Evolutionary conservation across 1,140 invertebrate species (phyloP).

Genomic region (Drosophila hydei): DNA sequence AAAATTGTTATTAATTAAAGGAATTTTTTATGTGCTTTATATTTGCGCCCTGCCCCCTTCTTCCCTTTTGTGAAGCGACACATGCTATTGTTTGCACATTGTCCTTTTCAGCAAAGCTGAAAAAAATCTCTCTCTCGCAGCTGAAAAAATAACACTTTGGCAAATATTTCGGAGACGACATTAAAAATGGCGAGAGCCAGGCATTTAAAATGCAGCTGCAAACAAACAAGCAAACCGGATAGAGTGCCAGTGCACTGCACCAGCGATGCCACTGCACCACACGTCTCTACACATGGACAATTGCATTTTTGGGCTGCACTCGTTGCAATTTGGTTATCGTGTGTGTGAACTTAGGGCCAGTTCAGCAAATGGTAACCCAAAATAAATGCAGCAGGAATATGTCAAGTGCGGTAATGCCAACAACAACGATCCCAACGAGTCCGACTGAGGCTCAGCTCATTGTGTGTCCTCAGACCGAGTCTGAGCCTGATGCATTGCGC

Average conservation of each 20-base stretch:
- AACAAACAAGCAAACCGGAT: constrained; percentile 17
- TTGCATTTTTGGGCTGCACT: constrained; percentile 26
- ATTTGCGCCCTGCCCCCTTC: background rate
- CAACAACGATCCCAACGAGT: constrained; percentile 13
- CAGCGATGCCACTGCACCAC: background rate
- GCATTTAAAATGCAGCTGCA: constrained; percentile 39
- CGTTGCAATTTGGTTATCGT: constrained; percentile 8
- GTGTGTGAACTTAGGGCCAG: constrained; percentile 39
- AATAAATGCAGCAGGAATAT: constrained; percentile 75
- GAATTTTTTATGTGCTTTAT: background rate
- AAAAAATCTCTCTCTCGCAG: constrained; percentile 6
- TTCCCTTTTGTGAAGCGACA: background rate
- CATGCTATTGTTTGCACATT: constrained; percentile 9
- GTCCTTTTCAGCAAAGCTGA: background rate
- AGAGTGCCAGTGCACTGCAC: background rate
- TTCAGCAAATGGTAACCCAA: constrained; percentile 64
- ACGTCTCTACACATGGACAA: constrained; percentile 1
- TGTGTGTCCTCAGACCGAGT: constrained; percentile 22
- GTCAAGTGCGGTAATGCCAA: constrained; percentile 54
- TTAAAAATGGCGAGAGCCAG: constrained; percentile 34
- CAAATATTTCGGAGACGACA: constrained; percentile 38
- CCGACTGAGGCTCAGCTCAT: constrained; percentile 25
- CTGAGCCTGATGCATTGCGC: constrained; percentile 75
- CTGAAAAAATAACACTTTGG: constrained; percentile 19
- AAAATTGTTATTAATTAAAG: constrained; percentile 2